Percentiles rank a stretch among this genome's conserved stretches.
Evolutionary conservation across 2,113 vertebrate species (phyloP).

Genomic region (Zosterops japonicus): DNA sequence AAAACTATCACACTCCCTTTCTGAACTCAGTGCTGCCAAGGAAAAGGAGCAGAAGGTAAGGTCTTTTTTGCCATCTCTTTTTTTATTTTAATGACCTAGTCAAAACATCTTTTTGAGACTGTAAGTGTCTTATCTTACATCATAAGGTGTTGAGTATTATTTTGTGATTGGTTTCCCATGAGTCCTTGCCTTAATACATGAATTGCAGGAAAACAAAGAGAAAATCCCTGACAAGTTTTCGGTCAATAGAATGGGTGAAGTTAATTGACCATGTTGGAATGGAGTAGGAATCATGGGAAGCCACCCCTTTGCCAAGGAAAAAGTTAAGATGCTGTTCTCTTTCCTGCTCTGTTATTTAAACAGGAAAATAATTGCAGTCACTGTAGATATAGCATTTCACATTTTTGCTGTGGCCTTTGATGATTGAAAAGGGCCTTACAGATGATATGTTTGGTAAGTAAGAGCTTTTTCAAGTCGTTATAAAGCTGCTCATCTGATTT

Average conservation of each 20-base stretch:
- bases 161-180: neutral
- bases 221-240: neutral
- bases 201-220: neutral
- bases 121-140: neutral
- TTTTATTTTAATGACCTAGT: neutral
- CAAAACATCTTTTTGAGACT: neutral
- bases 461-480: neutral
- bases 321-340: neutral
- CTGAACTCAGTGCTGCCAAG: conserved; percentile 78
- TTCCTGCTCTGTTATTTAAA: conserved; percentile 10
- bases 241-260: neutral
- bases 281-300: neutral
- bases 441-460: conserved; percentile 23
- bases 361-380: neutral
- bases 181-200: neutral
- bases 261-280: neutral
- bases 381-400: neutral
- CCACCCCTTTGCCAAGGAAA: neutral
- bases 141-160: neutral
- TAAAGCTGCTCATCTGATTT: neutral
- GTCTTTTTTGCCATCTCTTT: neutral
- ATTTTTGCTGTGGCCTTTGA: conserved; percentile 16
- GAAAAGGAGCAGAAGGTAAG: conserved; percentile 81
- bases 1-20: conserved; percentile 85
- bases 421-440: conserved; percentile 20